These are phyloP conservation scores for Furcifer pardalis DNA, from an alignment of 2,797 vertebrate species.

Conservation along the genomic window DNA sequence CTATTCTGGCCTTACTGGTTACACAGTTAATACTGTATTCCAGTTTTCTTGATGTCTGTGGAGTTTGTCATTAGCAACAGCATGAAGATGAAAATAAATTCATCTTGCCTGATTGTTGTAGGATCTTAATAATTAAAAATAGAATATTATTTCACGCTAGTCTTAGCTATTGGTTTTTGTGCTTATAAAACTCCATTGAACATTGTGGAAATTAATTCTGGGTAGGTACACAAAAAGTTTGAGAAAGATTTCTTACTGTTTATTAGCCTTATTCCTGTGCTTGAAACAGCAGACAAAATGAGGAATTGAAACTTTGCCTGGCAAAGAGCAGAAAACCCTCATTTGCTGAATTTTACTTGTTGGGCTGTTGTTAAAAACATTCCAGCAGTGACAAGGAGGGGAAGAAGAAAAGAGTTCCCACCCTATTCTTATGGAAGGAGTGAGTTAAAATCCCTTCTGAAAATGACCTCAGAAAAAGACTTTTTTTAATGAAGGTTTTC, in stretches of 20 bases:
- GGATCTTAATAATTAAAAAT: slow-evolving; percentile 1
- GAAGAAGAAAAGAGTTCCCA: too few species aligned
- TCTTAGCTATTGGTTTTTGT: neutral
- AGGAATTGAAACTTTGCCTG: neutral
- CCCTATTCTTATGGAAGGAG: neutral
- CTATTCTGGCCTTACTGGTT: slow-evolving; percentile 55
- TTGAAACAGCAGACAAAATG: neutral
- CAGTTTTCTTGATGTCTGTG: neutral
- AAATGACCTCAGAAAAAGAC: neutral
- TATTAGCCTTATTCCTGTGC: neutral
- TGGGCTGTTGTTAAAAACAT: neutral
- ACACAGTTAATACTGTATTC: slow-evolving; percentile 9
- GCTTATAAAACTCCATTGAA: neutral
- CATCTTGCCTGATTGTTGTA: neutral
- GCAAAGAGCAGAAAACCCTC: neutral
- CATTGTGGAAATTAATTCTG: neutral
- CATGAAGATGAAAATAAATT: slow-evolving; percentile 28
- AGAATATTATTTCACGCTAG: neutral
- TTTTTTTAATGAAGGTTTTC: neutral
- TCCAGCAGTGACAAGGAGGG: neutral
- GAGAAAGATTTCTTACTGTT: neutral
- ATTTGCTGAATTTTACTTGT: neutral
- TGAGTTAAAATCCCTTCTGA: neutral
- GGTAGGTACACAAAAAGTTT: neutral
- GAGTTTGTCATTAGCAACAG: neutral